These are phyloP conservation scores for Diarsia dahlii DNA, from an alignment of 2,888 invertebrate genomes.

Conservation along the genomic window DNA sequence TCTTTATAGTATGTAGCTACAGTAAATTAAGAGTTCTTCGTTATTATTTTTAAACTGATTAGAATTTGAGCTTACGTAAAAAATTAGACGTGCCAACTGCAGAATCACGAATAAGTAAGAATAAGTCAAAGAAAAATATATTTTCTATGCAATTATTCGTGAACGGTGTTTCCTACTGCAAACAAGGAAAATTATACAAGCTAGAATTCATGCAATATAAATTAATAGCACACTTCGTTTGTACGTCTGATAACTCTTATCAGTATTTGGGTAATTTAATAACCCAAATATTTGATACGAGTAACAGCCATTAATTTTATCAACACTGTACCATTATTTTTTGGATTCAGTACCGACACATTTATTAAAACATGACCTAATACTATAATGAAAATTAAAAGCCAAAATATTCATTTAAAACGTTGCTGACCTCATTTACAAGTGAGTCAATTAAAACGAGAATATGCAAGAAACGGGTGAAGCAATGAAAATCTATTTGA, in stretches of 20 bases:
- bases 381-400: conserved; percentile 14
- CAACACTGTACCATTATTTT: conserved; percentile 22
- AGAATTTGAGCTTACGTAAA: not conserved
- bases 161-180: not conserved
- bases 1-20: not conserved
- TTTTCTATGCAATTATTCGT: not conserved
- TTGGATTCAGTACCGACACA: not conserved
- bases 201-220: not conserved
- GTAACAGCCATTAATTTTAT: conserved; percentile 33
- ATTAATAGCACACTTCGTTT: not conserved
- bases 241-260: conserved; percentile 28
- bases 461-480: conserved; percentile 15
- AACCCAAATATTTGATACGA: conserved; percentile 11
- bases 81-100: not conserved
- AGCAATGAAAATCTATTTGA: conserved; percentile 42
- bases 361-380: conserved; percentile 7
- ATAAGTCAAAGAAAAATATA: not conserved
- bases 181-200: not conserved
- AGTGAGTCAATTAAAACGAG: conserved; percentile 15
- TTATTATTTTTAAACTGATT: not conserved
- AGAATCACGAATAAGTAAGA: not conserved
- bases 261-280: conserved; percentile 25
- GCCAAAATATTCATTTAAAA: not conserved
- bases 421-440: conserved; percentile 25
- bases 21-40: not conserved